phyloP scores from a whole-genome alignment of 1,140 invertebrate genomes.

The Drosophila pallidifrons region DNA sequence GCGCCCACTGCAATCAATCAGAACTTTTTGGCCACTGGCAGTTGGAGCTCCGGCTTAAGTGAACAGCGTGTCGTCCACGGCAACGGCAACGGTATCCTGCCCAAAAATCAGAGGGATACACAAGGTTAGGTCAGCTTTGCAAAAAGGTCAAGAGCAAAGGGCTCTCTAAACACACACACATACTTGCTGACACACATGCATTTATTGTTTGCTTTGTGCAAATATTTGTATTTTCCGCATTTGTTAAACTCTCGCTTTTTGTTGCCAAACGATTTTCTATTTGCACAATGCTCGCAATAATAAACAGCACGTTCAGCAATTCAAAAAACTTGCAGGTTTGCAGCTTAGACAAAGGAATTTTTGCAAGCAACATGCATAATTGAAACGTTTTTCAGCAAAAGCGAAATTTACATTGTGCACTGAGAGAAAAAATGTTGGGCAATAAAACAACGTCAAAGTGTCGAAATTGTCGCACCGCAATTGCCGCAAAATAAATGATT shows the following conservation, averaged over 20 bases:
- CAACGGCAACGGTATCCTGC: constrained; percentile 14
- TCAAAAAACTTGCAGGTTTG: constrained; percentile 20
- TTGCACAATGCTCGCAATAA: constrained; percentile 10
- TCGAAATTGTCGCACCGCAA: constrained; percentile 29
- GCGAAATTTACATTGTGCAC: constrained; percentile 25
- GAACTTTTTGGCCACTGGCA: constrained; percentile 25
- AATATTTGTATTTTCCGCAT: constrained; percentile 59
- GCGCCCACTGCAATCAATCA: constrained; percentile 39
- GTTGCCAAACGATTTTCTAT: constrained; percentile 20
- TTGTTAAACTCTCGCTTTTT: constrained; percentile 44
- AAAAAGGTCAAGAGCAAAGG: constrained; percentile 73
- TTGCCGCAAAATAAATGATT: constrained; percentile 69
- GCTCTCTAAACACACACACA: constrained; percentile 47
- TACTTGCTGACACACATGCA: constrained; percentile 6
- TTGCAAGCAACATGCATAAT: constrained; percentile 20
- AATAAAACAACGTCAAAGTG: constrained; percentile 28
- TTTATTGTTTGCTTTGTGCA: constrained; percentile 51
- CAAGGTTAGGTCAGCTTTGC: constrained; percentile 26
- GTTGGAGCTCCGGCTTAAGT: constrained; percentile 31
- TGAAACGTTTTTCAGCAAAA: constrained; percentile 16
- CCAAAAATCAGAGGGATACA: constrained; percentile 29
- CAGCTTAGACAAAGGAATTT: constrained; percentile 16
- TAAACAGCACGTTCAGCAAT: constrained; percentile 12
- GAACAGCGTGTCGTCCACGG: constrained; percentile 32
- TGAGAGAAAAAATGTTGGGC: constrained; percentile 4